A percentile compares a stretch with the other conserved stretches of the same genome.
These are phyloP conservation scores for Oostethus manadensis DNA, from an alignment of 2,113 vertebrate genomes.

Conservation along the genomic window DNA sequence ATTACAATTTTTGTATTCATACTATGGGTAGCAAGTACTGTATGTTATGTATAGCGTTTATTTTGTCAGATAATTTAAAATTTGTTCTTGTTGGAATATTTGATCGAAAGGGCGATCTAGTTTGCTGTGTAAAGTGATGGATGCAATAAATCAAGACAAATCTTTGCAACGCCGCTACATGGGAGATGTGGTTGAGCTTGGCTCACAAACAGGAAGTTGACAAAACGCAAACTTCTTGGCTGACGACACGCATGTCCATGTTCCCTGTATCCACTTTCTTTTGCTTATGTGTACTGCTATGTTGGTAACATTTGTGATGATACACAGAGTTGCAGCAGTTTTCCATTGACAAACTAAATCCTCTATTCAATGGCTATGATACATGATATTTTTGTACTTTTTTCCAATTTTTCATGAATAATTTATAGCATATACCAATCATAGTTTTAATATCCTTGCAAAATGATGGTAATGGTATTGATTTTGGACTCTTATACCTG, in stretches of 20 bases:
- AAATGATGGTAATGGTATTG: neutral
- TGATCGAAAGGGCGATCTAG: neutral
- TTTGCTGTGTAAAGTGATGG: neutral
- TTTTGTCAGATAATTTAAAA: too few relatives aligned
- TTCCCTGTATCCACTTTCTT: neutral
- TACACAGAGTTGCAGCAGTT: neutral
- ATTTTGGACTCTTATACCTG: neutral
- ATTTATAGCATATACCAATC: too few relatives aligned
- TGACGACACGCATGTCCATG: too few relatives aligned
- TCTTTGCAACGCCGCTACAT: too few relatives aligned
- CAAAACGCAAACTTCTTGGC: neutral
- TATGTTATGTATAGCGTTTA: too few relatives aligned
- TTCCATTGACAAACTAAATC: neutral
- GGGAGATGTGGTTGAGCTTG: neutral
- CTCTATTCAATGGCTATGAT: neutral
- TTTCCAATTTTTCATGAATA: too few relatives aligned
- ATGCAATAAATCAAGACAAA: too few relatives aligned
- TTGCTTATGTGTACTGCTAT: too few relatives aligned
- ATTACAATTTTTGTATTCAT: constrained; percentile 4
- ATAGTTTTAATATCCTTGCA: neutral
- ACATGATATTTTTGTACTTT: too few relatives aligned
- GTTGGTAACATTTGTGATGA: neutral
- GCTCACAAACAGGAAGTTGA: neutral
- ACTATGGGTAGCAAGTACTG: too few relatives aligned
- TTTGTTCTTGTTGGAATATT: neutral